A percentile compares a stretch with the other conserved stretches of the same genome.
Conservation (phyloP, 1,140 invertebrate species). For the Hyles euphorbiae region DNA sequence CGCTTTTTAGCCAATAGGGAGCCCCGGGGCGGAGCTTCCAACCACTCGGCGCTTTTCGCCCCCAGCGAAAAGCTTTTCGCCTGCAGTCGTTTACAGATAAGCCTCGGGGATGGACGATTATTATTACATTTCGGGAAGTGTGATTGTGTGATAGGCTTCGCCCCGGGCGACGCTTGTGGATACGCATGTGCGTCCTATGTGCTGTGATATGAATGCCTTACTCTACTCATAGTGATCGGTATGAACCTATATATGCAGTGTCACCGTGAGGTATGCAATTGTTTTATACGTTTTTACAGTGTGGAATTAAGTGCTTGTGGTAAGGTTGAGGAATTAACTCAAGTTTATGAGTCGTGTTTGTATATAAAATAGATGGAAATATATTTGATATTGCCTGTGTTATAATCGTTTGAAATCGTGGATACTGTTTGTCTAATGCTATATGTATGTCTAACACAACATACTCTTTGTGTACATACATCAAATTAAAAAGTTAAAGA, state of each 20-base stretch:
- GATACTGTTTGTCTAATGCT: too few species aligned
- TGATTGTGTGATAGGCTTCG: slow-evolving; percentile 52
- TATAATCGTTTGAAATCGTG: too few species aligned
- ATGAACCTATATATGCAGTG: slow-evolving; percentile 74
- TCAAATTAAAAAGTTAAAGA: too few species aligned
- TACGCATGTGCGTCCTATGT: slow-evolving; percentile 17
- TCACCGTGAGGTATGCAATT: slow-evolving; percentile 65
- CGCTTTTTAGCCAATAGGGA: slow-evolving; percentile 58
- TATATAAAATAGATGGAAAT: too few species aligned
- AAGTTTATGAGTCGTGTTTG: too few species aligned
- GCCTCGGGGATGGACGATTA: slow-evolving; percentile 71
- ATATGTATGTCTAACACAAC: too few species aligned
- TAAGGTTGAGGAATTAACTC: too few species aligned
- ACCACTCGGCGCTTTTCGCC: slow-evolving; percentile 63
- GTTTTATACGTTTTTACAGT: slow-evolving; percentile 5
- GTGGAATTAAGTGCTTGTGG: too few species aligned
- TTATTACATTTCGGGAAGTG: slow-evolving; percentile 64
- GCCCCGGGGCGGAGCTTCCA: slow-evolving; percentile 65
- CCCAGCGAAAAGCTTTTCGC: slow-evolving; percentile 72
- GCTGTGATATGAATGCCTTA: slow-evolving; percentile 72
- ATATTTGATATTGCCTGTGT: too few species aligned
- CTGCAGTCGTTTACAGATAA: slow-evolving; percentile 74
- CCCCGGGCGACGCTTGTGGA: slow-evolving; percentile 37
- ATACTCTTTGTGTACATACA: too few species aligned
- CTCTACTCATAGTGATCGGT: slow-evolving; percentile 39